Evolutionary conservation across 2,888 invertebrate genomes (phyloP), one percentile per base, ranked within the genome.

Genomic region (Melanostoma mellinum): DNA sequence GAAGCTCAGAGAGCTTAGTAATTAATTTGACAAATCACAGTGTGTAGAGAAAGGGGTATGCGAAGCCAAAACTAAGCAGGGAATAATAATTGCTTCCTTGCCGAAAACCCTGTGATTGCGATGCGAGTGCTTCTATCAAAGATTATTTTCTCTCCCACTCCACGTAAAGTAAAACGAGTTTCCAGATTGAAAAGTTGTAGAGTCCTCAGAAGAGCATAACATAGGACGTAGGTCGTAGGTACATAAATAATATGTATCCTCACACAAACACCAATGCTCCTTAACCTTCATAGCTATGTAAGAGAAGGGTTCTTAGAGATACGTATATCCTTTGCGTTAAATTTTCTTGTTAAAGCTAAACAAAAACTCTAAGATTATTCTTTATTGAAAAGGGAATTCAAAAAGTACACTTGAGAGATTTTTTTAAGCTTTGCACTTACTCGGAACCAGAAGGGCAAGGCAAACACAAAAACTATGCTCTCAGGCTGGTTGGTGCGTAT

Each of bases 21-120:
- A 82, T 77, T 82, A 77, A 82, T 82, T 82, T 82, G 82, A 77
- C 73, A 77, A 77, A 71, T 20, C 20, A 20, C 20, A 20, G 20
- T 20, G 20, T 20, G 20, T 1, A 20, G 20, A 20, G 1, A 20
- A 68, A 10, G 48, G 79, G 58, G 53, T 67, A 53, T 50, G 6
- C 44, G 60, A 53, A 67, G 32, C 46, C 20, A 20, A 20, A 20
- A 20, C 20, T 20, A 20, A 20, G 20, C 20, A 20, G 1, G 20
- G 20, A 20, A 20, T 20, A 20, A 20, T 20, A 20, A 20, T 20
- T 20, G 20, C 20, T 20, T 20, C 20, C 20, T 20, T 20, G 20
- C 20, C 20, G 20, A 20, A 20, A 20, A 0, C 20, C 20, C 20
- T 20, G 20, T 20, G 20, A 1, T n/a, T n/a, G n/a, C n/a, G n/a